These are phyloP conservation scores for Nautilus pompilius DNA, from an alignment of 1,140 invertebrate species.

Conservation along the genomic window DNA sequence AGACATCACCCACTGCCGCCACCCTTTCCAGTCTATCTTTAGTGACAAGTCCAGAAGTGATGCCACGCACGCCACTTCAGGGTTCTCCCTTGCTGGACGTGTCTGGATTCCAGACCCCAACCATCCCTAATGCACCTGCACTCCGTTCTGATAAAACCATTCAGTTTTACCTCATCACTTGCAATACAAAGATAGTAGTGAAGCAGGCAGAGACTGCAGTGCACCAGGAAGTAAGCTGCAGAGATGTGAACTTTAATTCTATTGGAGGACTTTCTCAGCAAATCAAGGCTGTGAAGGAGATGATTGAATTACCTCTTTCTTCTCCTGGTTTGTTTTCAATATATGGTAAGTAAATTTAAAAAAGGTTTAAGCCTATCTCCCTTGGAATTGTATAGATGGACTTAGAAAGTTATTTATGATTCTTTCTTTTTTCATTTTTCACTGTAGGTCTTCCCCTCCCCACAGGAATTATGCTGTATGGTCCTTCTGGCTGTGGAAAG, in stretches of 20 bases:
- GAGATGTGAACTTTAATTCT: slow-evolving; percentile 19
- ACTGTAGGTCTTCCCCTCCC: slow-evolving; percentile 29
- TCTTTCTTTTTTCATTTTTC: background rate
- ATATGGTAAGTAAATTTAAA: slow-evolving; percentile 21
- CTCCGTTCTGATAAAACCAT: background rate
- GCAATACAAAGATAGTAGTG: slow-evolving; percentile 19
- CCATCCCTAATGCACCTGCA: background rate
- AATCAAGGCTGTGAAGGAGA: slow-evolving; percentile 31
- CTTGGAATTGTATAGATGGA: too few relatives aligned
- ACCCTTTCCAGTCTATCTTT: background rate
- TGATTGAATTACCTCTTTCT: slow-evolving; percentile 28
- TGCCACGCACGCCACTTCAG: background rate
- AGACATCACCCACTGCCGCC: background rate
- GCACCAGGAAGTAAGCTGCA: background rate
- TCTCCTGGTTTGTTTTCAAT: slow-evolving; percentile 24
- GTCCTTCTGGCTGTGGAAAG: slow-evolving; percentile 96
- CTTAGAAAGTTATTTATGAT: too few relatives aligned
- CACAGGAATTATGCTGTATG: slow-evolving; percentile 80
- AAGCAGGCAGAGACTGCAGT: background rate
- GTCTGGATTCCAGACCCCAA: background rate
- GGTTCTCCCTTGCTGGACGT: background rate
- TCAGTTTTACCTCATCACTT: slow-evolving; percentile 20
- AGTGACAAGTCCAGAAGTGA: background rate
- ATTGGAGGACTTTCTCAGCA: slow-evolving; percentile 36
- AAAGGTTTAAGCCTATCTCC: too few relatives aligned